A percentile compares a stretch with the other conserved stretches of the same genome.
These are phyloP conservation scores for Columba janthina DNA, from an alignment of 2,113 vertebrate species.

Conservation along the genomic window DNA sequence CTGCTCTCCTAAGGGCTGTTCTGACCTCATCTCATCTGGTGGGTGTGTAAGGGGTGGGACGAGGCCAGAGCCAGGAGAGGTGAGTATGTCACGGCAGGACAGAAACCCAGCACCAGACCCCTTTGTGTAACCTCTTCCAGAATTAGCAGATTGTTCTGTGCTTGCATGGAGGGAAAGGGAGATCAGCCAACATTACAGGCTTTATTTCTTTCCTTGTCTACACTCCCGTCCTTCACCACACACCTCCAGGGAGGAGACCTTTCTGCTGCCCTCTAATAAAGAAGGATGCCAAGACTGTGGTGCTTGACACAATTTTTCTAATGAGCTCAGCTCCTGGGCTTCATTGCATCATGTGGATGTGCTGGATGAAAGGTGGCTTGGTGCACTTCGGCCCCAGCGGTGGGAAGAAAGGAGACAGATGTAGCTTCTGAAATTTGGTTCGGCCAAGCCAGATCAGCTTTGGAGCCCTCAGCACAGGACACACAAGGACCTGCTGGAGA, in stretches of 20 bases:
- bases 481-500: too few species aligned
- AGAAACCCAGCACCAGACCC: background rate
- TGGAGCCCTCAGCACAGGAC: too few species aligned
- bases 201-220: background rate
- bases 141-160: background rate
- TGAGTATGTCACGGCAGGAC: background rate
- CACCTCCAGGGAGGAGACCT: background rate
- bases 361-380: background rate
- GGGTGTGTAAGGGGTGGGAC: background rate
- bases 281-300: background rate
- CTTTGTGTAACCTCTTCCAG: background rate
- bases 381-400: background rate
- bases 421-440: background rate
- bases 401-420: background rate
- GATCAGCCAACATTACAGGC: background rate
- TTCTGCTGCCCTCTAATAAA: background rate
- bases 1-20: background rate
- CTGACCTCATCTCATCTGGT: background rate
- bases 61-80: background rate
- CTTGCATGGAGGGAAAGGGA: fast-evolving
- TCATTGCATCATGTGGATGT: background rate
- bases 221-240: background rate
- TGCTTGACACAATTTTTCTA: background rate
- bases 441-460: background rate
- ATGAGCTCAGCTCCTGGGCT: background rate